Base-by-base conservation (phyloP, 2,113 vertebrate genomes). In the Ptilorrhoa leucosticta region DNA sequence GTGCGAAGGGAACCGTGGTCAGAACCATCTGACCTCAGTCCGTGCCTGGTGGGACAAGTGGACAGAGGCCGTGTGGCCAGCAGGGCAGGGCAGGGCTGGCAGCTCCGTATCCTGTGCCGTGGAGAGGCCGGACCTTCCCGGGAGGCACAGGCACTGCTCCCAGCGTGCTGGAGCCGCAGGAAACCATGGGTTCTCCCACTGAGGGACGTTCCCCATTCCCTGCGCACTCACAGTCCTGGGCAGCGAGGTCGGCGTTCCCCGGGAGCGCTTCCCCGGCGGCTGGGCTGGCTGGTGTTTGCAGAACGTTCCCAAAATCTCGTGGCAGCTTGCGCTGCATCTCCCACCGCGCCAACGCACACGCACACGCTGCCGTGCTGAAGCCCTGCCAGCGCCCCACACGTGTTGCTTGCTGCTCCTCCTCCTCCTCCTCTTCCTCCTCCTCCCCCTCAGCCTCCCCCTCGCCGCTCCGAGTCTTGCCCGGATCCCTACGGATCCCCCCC, bases 111-210 rank as follows among this genome's bases (percentile, higher is more conserved):
- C 3, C 4, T 1, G 8, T 40, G 65, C 70, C 37, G 1, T 0
- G 28, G 15, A 23, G 33, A 8, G 30, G 39, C 65, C 30, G 15
- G 13, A 14, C 30, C 40, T 3, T 42, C 53, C 0, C 0, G 4
- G 4, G 5, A 3, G 42, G 10, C 47, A 9, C 57, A 8, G 30
- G 33, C 2, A 0, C 84, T 20, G 40, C 53, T 53, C 3, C 28
- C 7, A 7, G 0, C 0, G 0, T 3, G 56, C 45, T 24, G 15
- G 51, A 31, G 51, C 60, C 3, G 33, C 42, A 10, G 40, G 33
- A 27, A 10, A 3, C 15, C 2, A 0, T 0, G 5, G 42, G 4
- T 4, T 54, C 51, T 53, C 4, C 9, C 48, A 21, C 13, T 3
- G 6, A 2, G 24, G 69, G 42, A 24, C 2, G 0, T 2, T n/a